Conservation (phyloP, 2,888 invertebrate genomes). For the Chesias legatella region DNA sequence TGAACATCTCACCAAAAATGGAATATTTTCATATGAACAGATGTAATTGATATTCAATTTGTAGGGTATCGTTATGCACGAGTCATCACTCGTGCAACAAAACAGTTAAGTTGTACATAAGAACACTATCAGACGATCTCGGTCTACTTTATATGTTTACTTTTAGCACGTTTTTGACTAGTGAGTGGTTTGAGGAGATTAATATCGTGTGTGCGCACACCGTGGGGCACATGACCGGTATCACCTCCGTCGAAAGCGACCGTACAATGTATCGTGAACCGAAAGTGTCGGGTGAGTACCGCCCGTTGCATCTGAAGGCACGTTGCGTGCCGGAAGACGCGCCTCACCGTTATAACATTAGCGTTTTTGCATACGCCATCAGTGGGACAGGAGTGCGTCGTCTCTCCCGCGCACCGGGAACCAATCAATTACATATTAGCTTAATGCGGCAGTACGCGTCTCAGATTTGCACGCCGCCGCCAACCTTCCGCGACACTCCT, state of each 20-base stretch:
- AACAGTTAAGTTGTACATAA: slow-evolving; percentile 44
- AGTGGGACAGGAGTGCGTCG: slow-evolving; percentile 66
- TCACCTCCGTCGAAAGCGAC: slow-evolving; percentile 43
- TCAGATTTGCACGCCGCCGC: slow-evolving; percentile 60
- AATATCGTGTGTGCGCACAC: slow-evolving; percentile 42
- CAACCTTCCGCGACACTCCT: slow-evolving; percentile 41
- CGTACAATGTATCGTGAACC: slow-evolving; percentile 49
- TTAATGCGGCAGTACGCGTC: slow-evolving; percentile 65
- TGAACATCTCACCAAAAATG: slow-evolving; percentile 35
- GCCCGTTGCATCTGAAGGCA: slow-evolving; percentile 30
- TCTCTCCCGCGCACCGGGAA: slow-evolving; percentile 60
- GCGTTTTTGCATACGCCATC: slow-evolving; percentile 72
- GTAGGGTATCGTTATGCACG: slow-evolving; percentile 48
- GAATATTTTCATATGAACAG: slow-evolving; percentile 42
- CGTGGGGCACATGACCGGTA: slow-evolving; percentile 42
- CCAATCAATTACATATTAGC: slow-evolving; percentile 79
- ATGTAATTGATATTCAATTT: slow-evolving; percentile 55
- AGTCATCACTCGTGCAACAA: slow-evolving; percentile 42
- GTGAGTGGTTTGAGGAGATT: slow-evolving; percentile 38
- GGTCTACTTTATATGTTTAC: slow-evolving; percentile 42
- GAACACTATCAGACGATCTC: slow-evolving; percentile 42
- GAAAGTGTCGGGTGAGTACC: slow-evolving; percentile 34
- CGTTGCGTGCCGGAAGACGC: slow-evolving; percentile 51
- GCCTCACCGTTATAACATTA: slow-evolving; percentile 69
- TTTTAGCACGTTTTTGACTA: slow-evolving; percentile 45